Conservation (phyloP, 2,113 vertebrate genomes). For the Caranx ignobilis region DNA sequence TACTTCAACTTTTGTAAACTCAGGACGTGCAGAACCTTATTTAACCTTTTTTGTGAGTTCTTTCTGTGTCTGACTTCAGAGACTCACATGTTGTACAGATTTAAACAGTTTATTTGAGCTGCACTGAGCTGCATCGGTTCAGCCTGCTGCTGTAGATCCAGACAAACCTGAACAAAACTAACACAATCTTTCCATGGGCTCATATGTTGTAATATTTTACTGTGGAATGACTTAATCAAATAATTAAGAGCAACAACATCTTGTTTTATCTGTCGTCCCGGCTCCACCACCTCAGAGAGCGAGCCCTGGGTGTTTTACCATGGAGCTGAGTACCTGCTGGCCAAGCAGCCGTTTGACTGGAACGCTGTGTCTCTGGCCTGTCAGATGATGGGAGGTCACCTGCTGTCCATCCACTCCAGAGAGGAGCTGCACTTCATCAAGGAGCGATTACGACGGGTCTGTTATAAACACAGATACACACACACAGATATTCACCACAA, state of each 20-base stretch:
- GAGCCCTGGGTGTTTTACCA: constrained; percentile 91
- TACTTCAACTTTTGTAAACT: too few relatives aligned
- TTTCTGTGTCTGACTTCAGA: not conserved
- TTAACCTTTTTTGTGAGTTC: too few relatives aligned
- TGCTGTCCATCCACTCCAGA: constrained; percentile 89
- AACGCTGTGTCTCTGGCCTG: constrained; percentile 87
- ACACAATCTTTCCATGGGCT: too few relatives aligned
- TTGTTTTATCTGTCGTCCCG: not conserved
- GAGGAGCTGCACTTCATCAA: constrained; percentile 90
- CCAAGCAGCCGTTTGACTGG: constrained; percentile 84
- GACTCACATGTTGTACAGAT: not conserved
- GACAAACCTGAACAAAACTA: too few relatives aligned
- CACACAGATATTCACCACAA: too few relatives aligned
- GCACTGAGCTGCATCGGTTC: not conserved
- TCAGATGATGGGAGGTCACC: constrained; percentile 86
- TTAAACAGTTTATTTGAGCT: not conserved
- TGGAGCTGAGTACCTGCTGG: constrained; percentile 90
- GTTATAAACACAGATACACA: constrained; percentile 8
- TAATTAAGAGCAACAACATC: not conserved
- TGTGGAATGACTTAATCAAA: not conserved
- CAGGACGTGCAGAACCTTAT: too few relatives aligned
- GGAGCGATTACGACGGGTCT: constrained; percentile 88
- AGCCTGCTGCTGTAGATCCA: too few relatives aligned
- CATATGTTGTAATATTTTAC: not conserved
- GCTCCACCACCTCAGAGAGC: constrained; percentile 81